Conservation (phyloP, 2,888 invertebrate species). For the Zele albiditarsus region DNA sequence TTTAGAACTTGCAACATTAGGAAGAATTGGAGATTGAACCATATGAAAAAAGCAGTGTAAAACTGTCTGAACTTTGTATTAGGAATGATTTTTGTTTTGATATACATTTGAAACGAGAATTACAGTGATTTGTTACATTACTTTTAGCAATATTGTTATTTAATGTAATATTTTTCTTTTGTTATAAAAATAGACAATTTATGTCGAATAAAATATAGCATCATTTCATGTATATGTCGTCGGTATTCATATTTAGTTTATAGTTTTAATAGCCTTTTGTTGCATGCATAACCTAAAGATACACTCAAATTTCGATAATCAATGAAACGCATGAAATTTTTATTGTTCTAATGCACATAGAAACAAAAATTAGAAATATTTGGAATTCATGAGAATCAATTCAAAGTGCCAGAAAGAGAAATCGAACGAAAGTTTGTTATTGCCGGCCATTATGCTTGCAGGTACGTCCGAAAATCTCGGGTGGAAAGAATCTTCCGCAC, state of each 20-base stretch:
- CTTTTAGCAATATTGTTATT: background rate
- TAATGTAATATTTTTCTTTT: background rate
- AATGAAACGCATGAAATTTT: background rate
- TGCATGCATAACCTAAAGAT: background rate
- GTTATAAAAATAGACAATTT: background rate
- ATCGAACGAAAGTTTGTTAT: background rate
- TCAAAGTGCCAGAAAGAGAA: background rate
- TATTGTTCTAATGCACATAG: background rate
- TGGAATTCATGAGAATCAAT: background rate
- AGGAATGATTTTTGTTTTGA: background rate
- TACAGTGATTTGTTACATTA: background rate
- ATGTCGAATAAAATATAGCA: background rate
- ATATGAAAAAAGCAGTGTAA: background rate
- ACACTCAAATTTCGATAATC: background rate
- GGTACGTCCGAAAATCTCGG: slow-evolving; percentile 63
- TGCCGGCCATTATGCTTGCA: slow-evolving; percentile 50
- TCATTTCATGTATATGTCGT: background rate
- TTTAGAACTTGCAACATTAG: background rate
- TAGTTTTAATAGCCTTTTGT: background rate
- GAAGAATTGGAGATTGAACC: background rate
- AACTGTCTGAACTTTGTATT: background rate
- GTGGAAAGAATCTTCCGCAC: slow-evolving; percentile 73
- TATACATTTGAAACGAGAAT: background rate
- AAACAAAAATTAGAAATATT: background rate
- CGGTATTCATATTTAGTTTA: background rate